These are phyloP conservation scores for Ifrita kowaldi DNA, from an alignment of 2,113 vertebrate species.

Conservation along the genomic window DNA sequence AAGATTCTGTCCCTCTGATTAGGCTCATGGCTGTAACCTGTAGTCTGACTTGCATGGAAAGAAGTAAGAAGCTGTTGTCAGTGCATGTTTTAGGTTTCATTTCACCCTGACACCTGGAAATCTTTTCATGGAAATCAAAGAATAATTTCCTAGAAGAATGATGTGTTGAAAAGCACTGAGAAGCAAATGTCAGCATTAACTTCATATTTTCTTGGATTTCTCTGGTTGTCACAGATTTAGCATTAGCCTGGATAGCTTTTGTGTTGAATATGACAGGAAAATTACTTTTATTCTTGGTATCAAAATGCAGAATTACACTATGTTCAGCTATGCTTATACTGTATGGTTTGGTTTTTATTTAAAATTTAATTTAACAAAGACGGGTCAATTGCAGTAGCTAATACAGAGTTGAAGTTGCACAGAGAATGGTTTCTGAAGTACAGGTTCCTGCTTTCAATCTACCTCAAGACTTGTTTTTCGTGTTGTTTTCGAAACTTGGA, in stretches of 20 bases:
- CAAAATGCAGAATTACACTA: neutral
- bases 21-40: neutral
- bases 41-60: neutral
- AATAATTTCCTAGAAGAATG: constrained; percentile 1
- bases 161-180: neutral
- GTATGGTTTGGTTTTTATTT: neutral
- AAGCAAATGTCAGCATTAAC: neutral
- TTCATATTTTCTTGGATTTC: neutral
- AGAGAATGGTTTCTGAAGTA: neutral
- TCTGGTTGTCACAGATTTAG: neutral
- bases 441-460: neutral
- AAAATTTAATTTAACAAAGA: constrained; percentile 17
- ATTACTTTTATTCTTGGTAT: neutral
- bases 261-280: neutral
- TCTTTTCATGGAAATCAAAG: constrained; percentile 26
- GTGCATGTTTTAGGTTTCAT: neutral
- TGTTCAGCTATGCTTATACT: neutral
- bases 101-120: constrained; percentile 2
- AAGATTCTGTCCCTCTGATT: neutral
- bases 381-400: neutral
- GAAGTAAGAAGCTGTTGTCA: neutral
- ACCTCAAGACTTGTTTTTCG: neutral
- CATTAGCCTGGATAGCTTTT: neutral
- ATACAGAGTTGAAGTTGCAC: neutral
- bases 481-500: neutral